phyloP scores from a whole-genome alignment of 1,140 invertebrate species.

The Pseudomyrmex sp. region DNA sequence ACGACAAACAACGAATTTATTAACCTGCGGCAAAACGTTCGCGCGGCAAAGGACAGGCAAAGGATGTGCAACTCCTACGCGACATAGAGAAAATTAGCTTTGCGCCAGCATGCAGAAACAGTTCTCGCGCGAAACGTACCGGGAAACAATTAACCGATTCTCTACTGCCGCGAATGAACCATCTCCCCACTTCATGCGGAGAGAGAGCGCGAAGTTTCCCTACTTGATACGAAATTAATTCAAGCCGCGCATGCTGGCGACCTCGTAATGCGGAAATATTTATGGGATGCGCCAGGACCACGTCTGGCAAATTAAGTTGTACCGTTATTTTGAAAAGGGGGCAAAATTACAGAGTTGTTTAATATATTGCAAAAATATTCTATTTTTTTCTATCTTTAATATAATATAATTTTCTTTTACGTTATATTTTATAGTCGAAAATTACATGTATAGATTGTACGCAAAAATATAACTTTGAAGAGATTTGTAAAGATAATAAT shows the following conservation, averaged over 20 bases:
- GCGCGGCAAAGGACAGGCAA: background rate
- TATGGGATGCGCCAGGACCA: background rate
- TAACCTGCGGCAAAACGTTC: background rate
- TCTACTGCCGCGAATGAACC: conserved; percentile 42
- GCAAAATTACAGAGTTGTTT: background rate
- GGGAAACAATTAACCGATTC: conserved; percentile 63
- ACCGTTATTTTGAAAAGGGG: background rate
- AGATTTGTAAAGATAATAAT: background rate
- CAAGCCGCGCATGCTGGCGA: background rate
- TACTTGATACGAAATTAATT: conserved; percentile 19
- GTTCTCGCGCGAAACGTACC: conserved; percentile 55
- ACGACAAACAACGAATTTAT: conserved; percentile 62
- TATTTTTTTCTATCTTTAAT: background rate
- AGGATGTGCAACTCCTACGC: background rate
- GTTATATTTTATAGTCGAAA: background rate
- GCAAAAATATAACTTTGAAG: background rate
- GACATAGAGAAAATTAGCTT: conserved; percentile 65
- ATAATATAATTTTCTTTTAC: conserved; percentile 13
- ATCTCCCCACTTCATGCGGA: background rate
- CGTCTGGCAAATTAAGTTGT: background rate
- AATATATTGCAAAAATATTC: background rate
- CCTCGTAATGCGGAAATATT: conserved; percentile 9
- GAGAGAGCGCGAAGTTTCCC: background rate
- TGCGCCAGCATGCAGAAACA: conserved; percentile 19
- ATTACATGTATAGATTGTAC: no score